phyloP scores from a whole-genome alignment of 2,113 vertebrate species.

The Myiopsitta monachus region DNA sequence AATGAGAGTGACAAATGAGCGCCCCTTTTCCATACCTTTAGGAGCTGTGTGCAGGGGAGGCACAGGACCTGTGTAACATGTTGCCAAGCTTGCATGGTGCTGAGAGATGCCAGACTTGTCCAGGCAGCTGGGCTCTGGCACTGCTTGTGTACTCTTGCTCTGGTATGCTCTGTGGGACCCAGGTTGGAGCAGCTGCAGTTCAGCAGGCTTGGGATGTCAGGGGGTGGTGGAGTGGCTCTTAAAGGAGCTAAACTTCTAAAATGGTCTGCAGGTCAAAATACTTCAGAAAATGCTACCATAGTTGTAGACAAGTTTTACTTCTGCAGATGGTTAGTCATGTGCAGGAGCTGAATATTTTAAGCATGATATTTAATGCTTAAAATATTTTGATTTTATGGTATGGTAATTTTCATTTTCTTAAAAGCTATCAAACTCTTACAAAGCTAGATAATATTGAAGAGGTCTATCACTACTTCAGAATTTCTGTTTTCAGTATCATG shows the following conservation, averaged over 20 bases:
- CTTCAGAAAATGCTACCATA: not conserved
- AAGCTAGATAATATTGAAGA: not conserved
- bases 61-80: not conserved
- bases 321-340: not conserved
- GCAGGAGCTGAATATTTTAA: not conserved
- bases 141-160: not conserved
- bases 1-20: not conserved
- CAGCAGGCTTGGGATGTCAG: not conserved
- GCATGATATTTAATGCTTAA: not conserved
- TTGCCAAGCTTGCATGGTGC: not conserved
- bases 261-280: not conserved
- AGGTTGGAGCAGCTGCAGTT: not conserved
- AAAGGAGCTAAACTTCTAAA: not conserved
- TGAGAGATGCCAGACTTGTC: conserved; percentile 13
- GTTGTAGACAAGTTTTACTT: not conserved
- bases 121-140: conserved; percentile 14
- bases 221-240: not conserved
- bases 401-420: not conserved
- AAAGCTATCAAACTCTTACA: not conserved
- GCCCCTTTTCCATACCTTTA: not conserved
- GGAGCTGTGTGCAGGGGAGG: not conserved
- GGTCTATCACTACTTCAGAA: not conserved
- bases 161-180: conserved; percentile 7
- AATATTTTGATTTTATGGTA: not conserved
- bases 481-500: not conserved